These are phyloP conservation scores for Subanguina moxae DNA, from an alignment of 1,140 invertebrate genomes.

Conservation along the genomic window DNA sequence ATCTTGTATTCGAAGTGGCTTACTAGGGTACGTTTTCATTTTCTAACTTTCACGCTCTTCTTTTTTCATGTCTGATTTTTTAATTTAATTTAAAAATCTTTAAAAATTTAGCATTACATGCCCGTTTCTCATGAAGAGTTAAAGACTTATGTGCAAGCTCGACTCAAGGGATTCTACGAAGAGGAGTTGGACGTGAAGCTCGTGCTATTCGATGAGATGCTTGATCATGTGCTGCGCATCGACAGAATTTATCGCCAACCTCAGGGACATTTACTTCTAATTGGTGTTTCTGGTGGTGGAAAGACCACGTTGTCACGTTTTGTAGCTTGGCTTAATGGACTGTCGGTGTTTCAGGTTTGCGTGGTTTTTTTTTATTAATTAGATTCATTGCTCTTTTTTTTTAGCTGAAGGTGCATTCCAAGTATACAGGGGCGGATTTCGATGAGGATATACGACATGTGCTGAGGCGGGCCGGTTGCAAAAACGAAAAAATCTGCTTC, in stretches of 20 bases:
- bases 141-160: constrained; percentile 89
- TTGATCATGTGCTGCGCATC: constrained; percentile 95
- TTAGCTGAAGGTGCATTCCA: constrained; percentile 81
- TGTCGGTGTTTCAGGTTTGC: constrained; percentile 95
- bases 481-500: constrained; percentile 97
- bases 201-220: constrained; percentile 94
- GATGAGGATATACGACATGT: constrained; percentile 95
- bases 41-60: not conserved
- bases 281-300: constrained; percentile 93
- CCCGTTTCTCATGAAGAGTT: constrained; percentile 91
- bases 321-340: constrained; percentile 99
- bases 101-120: constrained; percentile 82
- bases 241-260: constrained; percentile 98
- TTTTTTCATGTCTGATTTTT: constrained; percentile 5
- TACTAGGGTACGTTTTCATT: constrained; percentile 67
- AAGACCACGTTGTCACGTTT: constrained; percentile 97
- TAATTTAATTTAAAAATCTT: too few species aligned
- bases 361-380: constrained; percentile 59
- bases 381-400: constrained; percentile 9
- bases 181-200: constrained; percentile 96
- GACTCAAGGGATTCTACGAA: constrained; percentile 98
- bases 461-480: constrained; percentile 85
- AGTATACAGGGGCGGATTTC: constrained; percentile 96
- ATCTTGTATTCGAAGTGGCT: constrained; percentile 98
- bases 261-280: constrained; percentile 86